A percentile compares a stretch with the other conserved stretches of the same genome.
These are phyloP conservation scores for Andricus curvator DNA, from an alignment of 2,888 invertebrate genomes.

Conservation along the genomic window DNA sequence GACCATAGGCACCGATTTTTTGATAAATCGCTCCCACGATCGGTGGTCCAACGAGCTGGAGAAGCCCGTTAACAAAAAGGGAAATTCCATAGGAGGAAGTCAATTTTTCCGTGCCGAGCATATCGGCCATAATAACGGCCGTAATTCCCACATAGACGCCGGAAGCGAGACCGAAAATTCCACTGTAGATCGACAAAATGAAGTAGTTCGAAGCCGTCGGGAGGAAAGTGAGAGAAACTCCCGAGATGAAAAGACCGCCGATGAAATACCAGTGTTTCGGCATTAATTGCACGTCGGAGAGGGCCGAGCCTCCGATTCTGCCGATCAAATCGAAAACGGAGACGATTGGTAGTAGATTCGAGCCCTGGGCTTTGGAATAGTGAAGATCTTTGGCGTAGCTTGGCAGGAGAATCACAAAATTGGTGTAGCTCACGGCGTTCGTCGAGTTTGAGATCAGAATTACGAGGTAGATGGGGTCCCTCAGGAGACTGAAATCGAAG, in stretches of 20 bases:
- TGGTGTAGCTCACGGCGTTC: conserved; percentile 92
- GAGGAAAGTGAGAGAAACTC: conserved; percentile 85
- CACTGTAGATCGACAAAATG: conserved; percentile 85
- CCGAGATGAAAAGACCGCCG: conserved; percentile 88
- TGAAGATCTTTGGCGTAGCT: conserved; percentile 85
- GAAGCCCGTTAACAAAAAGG: conserved; percentile 89
- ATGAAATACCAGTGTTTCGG: conserved; percentile 92
- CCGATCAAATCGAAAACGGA: conserved; percentile 90
- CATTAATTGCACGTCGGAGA: conserved; percentile 87
- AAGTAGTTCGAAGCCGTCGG: conserved; percentile 85
- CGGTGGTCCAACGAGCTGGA: conserved; percentile 90
- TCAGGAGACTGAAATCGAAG: conserved; percentile 86
- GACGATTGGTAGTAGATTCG: conserved; percentile 88
- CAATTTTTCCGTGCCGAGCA: conserved; percentile 90
- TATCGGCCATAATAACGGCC: conserved; percentile 92
- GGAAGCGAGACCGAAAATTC: conserved; percentile 89
- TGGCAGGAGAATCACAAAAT: conserved; percentile 90
- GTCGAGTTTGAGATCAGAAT: conserved; percentile 92
- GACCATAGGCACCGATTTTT: conserved; percentile 83
- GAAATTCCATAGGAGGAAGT: conserved; percentile 93
- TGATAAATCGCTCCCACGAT: conserved; percentile 88
- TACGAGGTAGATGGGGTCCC: conserved; percentile 89
- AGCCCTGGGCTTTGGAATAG: conserved; percentile 86
- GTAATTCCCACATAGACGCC: conserved; percentile 93
- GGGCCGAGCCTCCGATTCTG: conserved; percentile 90